These are phyloP conservation scores for Darevskia nairensis DNA, from an alignment of 2,797 vertebrate species.

Conservation along the genomic window DNA sequence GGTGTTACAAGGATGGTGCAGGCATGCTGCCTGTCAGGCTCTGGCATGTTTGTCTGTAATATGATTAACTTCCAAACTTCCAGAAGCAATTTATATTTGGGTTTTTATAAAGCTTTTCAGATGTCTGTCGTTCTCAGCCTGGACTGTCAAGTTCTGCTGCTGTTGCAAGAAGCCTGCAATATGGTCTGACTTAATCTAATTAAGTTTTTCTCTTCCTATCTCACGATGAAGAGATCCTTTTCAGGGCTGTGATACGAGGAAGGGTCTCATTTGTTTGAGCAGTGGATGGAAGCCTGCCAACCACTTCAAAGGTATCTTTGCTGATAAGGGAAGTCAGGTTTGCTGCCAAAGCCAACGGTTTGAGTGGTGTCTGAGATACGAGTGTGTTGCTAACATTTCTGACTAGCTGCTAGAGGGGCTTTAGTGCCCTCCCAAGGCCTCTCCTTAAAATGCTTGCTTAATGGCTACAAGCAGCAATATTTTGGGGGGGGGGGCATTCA, in stretches of 20 bases:
- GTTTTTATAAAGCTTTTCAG: accelerated
- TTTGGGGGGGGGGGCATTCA: not conserved
- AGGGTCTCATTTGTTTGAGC: constrained; percentile 56
- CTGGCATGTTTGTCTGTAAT: not conserved
- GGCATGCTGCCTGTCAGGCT: not conserved
- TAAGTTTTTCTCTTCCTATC: constrained; percentile 21
- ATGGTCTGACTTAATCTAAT: constrained; percentile 10
- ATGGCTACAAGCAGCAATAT: accelerated
- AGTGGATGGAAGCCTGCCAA: constrained; percentile 62
- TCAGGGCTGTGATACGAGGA: constrained; percentile 48
- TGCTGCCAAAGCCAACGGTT: constrained; percentile 60
- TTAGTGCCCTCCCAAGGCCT: not conserved
- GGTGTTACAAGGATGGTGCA: not conserved
- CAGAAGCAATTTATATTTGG: not conserved
- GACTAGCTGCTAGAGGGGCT: not conserved
- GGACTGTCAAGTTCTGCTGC: not conserved
- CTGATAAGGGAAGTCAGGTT: constrained; percentile 65
- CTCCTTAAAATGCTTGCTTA: constrained; percentile 22
- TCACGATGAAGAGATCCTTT: constrained; percentile 58
- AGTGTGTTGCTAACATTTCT: not conserved
- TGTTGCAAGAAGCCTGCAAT: constrained; percentile 1
- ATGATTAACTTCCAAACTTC: not conserved
- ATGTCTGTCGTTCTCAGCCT: not conserved
- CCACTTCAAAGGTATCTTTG: constrained; percentile 64
- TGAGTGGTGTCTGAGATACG: constrained; percentile 41